Evolutionary conservation across 2,888 invertebrate species (phyloP).

Genomic region (Oscheius sp.): DNA sequence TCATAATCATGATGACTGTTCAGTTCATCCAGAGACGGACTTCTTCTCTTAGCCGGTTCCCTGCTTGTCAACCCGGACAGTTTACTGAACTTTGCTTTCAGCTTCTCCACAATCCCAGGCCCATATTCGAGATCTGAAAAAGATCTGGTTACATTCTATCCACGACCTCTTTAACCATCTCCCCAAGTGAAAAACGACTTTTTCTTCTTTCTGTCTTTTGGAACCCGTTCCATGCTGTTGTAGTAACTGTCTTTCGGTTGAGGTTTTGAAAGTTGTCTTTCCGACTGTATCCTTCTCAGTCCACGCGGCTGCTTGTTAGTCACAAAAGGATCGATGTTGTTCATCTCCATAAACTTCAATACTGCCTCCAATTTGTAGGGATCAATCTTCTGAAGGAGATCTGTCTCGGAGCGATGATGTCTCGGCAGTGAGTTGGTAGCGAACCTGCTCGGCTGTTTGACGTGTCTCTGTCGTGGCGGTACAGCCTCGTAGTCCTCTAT

Average conservation of each 20-base stretch:
- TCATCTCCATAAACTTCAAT: conserved; percentile 38
- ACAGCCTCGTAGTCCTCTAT: conserved; percentile 5
- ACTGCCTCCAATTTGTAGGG: conserved; percentile 38
- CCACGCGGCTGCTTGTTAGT: conserved; percentile 12
- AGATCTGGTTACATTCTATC: not conserved
- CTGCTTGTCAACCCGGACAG: conserved; percentile 43
- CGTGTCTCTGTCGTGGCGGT: not conserved
- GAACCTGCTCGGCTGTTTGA: conserved; percentile 23
- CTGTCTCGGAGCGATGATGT: conserved; percentile 7
- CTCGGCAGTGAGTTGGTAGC: not conserved
- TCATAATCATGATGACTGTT: conserved; percentile 21
- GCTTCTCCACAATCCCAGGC: conserved; percentile 61
- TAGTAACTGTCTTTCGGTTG: not conserved
- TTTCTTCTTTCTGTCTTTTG: conserved; percentile 33
- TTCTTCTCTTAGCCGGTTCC: conserved; percentile 27
- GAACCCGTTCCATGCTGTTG: conserved; percentile 32
- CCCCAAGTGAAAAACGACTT: conserved; percentile 26
- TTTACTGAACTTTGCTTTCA: conserved; percentile 56
- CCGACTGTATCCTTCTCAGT: conserved; percentile 32
- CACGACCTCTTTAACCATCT: not conserved
- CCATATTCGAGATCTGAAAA: conserved; percentile 64
- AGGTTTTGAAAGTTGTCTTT: not conserved
- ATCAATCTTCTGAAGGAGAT: conserved; percentile 23
- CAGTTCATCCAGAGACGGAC: conserved; percentile 36
- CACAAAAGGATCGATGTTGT: conserved; percentile 39